phyloP scores from a whole-genome alignment of 2,797 vertebrate species.

The Tapera naevia region DNA sequence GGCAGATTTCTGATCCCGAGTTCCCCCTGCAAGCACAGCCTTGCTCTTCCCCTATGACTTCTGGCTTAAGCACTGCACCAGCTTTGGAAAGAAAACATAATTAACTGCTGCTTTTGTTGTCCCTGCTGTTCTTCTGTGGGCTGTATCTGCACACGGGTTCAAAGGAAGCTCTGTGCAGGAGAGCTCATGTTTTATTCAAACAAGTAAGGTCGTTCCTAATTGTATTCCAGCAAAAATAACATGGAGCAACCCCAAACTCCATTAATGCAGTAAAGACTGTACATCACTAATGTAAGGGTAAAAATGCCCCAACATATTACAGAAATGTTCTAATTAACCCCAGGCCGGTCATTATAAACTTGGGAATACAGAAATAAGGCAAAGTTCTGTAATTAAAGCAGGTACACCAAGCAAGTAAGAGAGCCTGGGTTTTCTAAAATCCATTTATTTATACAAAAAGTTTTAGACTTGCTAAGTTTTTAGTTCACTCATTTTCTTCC shows the following conservation, averaged over 20 bases:
- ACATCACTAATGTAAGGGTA: neutral
- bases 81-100: neutral
- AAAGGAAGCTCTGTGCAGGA: neutral
- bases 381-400: neutral
- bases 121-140: neutral
- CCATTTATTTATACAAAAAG: neutral
- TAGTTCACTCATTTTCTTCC: neutral
- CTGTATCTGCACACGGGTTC: neutral
- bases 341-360: neutral
- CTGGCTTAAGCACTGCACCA: neutral
- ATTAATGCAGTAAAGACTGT: neutral
- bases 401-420: neutral
- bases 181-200: constrained; percentile 54
- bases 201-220: neutral
- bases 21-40: neutral
- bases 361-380: neutral
- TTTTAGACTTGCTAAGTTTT: neutral
- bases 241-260: neutral
- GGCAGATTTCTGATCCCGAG: neutral
- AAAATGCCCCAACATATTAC: neutral
- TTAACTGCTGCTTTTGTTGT: neutral
- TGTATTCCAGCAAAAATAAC: constrained; percentile 18
- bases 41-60: neutral
- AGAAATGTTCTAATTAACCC: constrained; percentile 45
- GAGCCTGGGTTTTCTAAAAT: neutral